A percentile compares a stretch with the other conserved stretches of the same genome.
Conservation (phyloP, 2,113 vertebrate genomes). For the Leucopsar rothschildi region DNA sequence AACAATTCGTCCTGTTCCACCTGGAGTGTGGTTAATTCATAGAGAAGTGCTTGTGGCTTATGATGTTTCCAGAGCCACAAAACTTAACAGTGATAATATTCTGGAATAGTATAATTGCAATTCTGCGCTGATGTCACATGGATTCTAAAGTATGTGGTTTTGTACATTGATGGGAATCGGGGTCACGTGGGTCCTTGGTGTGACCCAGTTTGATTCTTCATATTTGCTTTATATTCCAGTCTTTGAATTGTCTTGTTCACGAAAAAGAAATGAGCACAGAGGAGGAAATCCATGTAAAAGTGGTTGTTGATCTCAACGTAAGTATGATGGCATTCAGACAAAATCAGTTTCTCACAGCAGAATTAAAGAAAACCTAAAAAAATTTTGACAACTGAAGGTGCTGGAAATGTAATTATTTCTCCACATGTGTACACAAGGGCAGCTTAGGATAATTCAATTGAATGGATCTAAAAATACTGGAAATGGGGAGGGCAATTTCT, state of each 20-base stretch:
- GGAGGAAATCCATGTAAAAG: neutral
- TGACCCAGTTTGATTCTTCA: neutral
- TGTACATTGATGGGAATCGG: neutral
- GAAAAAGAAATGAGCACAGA: neutral
- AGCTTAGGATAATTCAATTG: neutral
- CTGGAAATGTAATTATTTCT: neutral
- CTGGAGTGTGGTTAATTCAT: neutral
- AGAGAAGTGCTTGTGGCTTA: neutral
- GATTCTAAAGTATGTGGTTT: neutral
- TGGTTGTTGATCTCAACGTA: fast-evolving
- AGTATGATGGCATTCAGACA: neutral
- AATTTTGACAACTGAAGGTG: neutral
- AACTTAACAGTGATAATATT: neutral
- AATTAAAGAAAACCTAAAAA: neutral
- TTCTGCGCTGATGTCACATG: neutral
- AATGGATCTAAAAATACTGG: neutral
- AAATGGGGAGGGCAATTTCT: neutral
- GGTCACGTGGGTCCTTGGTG: neutral
- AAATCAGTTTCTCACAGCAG: neutral
- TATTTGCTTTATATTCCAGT: neutral
- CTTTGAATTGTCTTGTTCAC: neutral
- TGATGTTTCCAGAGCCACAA: neutral
- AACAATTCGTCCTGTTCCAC: neutral
- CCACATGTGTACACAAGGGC: neutral
- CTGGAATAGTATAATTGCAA: neutral